Base-by-base conservation (phyloP, 2,888 invertebrate species). In the Pimpla rufipes region DNA sequence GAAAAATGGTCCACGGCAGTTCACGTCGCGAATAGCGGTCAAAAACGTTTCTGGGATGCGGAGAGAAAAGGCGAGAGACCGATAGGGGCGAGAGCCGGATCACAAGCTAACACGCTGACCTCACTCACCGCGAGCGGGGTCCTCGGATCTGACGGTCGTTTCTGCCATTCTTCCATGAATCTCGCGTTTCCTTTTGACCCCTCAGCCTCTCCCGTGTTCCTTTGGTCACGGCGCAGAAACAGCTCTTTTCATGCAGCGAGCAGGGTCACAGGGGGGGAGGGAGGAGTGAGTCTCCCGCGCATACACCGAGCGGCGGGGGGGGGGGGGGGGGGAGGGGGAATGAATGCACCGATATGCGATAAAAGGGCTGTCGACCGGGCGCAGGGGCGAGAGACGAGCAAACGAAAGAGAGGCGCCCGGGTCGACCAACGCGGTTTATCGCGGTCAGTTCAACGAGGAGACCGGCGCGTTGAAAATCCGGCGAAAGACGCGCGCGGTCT, bases 121-220 rank as follows among this genome's bases (percentile, higher is more conserved):
- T 21, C 35, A 13, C 40, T 21, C 40, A 37, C 13, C 18, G 29
- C 3, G 29, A 29, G 29, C 2, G 29, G n/a, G 23, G 1, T 68
- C 35, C 68, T 68, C 35, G 52, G 35, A n/a, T 21, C 21, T 55
- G 55, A 37, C 55, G 40, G 23, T 70, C 37, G 29, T 55, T 70
- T 70, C 23, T 10, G 40, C 18, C 18, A 40, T 40, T 42, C 37
- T 64, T 64, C 62, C 62, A 23, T 18, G 37, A 40, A 52, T 70
- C 55, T 52, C 6, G 21, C 21, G 45, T 21, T n/a, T 21, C 11
- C 71, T 79, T 71, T 59, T 75, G 75, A 71, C 71, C 80, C 73
- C 79, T 40, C 45, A 64, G 52, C 42, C 57, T 67, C 47, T 11
- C 50, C 21, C 11, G 23, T 55, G 55, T 71, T 29, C 21, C 68